Conservation (phyloP, 2,113 vertebrate species). For the Lichenostomus cassidix region DNA sequence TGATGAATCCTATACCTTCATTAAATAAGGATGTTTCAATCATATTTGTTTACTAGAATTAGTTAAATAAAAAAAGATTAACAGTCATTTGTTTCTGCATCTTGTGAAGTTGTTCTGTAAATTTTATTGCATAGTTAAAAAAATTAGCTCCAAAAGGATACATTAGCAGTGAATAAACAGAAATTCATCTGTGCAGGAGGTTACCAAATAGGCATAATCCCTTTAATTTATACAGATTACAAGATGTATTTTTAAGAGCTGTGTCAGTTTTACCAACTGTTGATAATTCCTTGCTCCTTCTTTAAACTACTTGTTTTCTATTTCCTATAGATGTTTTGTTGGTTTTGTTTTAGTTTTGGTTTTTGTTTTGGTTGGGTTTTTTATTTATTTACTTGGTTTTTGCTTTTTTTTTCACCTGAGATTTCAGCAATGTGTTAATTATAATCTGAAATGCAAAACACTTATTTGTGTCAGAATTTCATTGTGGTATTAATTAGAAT, state of each 20-base stretch:
- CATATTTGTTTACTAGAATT: neutral
- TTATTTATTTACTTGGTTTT: neutral
- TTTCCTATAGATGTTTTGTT: neutral
- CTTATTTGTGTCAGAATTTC: neutral
- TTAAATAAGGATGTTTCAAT: neutral
- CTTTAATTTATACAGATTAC: neutral
- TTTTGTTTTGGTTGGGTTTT: neutral
- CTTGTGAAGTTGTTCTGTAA: neutral
- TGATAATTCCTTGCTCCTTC: neutral
- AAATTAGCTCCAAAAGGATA: neutral
- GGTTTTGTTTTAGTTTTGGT: too few species aligned
- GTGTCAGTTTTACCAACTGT: neutral
- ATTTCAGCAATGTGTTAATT: neutral
- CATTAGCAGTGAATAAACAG: neutral
- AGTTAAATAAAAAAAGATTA: neutral
- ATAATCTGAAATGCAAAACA: neutral
- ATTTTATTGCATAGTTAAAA: neutral
- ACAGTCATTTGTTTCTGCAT: neutral
- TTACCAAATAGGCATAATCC: neutral
- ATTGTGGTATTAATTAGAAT: neutral
- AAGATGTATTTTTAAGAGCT: neutral
- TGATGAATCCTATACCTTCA: neutral
- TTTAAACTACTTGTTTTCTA: neutral
- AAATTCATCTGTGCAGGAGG: neutral
- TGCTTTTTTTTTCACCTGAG: accelerated